phyloP scores from a whole-genome alignment of 2,113 vertebrate genomes.

The Pongo abelii region DNA sequence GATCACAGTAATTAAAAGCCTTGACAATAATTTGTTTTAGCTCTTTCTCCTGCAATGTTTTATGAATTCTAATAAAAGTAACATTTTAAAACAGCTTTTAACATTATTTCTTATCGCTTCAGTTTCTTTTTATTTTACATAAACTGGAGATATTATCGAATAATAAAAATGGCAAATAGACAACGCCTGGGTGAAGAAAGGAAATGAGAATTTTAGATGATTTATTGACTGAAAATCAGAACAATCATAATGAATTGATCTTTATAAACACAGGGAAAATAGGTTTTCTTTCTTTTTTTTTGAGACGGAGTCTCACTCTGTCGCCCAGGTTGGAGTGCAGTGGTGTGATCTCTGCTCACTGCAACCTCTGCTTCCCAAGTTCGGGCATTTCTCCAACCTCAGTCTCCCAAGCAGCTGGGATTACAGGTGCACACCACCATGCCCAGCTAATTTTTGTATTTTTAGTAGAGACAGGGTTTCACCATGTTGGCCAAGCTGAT shows the following conservation, averaged over 20 bases:
- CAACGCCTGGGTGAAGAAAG: not conserved
- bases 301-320: too few species aligned
- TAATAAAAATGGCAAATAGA: not conserved
- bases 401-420: too few species aligned
- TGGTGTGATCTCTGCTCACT: too few species aligned
- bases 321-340: too few species aligned
- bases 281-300: not conserved
- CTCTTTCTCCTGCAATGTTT: not conserved
- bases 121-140: not conserved
- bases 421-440: too few species aligned
- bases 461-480: too few species aligned
- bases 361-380: too few species aligned
- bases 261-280: not conserved
- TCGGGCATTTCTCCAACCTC: too few species aligned
- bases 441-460: too few species aligned
- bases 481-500: too few species aligned
- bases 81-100: not conserved
- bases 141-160: not conserved
- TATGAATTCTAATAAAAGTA: not conserved
- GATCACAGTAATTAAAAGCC: not conserved
- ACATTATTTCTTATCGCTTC: not conserved
- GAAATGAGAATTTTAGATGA: not conserved
- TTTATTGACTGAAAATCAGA: not conserved
- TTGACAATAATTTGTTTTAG: constrained; percentile 1
- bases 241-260: not conserved